Evolutionary conservation across 2,888 invertebrate genomes (phyloP).

Genomic region (Dugesia japonica): DNA sequence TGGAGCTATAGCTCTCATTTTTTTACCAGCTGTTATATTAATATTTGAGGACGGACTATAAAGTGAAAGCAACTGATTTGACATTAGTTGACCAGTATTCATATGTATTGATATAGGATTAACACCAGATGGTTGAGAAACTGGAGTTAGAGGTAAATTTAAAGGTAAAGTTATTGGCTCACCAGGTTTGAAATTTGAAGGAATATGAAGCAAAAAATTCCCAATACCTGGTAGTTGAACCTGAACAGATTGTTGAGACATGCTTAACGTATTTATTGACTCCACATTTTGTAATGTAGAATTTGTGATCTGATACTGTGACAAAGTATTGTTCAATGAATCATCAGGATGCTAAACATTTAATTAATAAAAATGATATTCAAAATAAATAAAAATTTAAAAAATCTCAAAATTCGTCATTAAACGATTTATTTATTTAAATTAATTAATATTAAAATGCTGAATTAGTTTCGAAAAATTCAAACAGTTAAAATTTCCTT

Average conservation of each 20-base stretch:
- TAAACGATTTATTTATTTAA: too few species aligned
- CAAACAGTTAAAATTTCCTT: too few species aligned
- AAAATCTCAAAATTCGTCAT: too few species aligned
- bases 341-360: neutral
- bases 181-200: neutral
- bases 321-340: neutral
- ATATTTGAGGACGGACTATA: neutral
- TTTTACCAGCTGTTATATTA: slow-evolving; percentile 21
- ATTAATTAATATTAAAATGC: too few species aligned
- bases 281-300: neutral
- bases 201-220: neutral
- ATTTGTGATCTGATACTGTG: neutral
- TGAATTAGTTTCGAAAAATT: too few species aligned
- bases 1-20: slow-evolving; percentile 30
- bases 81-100: neutral
- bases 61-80: slow-evolving; percentile 4
- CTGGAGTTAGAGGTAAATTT: neutral
- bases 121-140: neutral
- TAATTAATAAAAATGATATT: too few species aligned
- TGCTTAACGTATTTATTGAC: neutral
- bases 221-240: neutral
- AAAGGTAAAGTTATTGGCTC: neutral
- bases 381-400: too few species aligned
- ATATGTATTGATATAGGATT: slow-evolving; percentile 1
- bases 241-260: neutral